Base-by-base conservation (phyloP, 2,888 invertebrate genomes). In the Melanostoma mellinum region DNA sequence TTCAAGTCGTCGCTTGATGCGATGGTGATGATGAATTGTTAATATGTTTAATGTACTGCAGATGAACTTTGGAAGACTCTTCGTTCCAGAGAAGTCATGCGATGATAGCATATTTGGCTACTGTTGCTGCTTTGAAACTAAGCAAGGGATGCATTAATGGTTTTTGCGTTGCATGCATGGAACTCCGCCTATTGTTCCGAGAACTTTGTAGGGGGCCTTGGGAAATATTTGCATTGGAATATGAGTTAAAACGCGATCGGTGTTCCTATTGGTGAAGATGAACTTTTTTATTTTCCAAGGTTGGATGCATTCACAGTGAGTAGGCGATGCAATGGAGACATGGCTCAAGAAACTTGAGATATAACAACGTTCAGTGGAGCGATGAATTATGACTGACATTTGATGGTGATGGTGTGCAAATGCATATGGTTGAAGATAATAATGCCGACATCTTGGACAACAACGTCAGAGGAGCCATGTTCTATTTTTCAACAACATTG, bases 131-230 rank as follows among this genome's bases (percentile, higher is more conserved):
- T 48, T 32, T n/a, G 36, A 35, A 35, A 6, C 46, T 3, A 9
- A 35, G 35, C 6, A 5, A 52, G 60, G 10, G 65, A 50, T 67
- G 74, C 74, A 58, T 74, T 74, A 50, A 52, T 58, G 56, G 58
- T 44, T 77, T 58, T 58, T 35, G 38, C n/a, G 20, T 73, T 58
- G 79, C 69, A 69, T 68, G 79, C 63, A 32, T 48, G 38, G 56
- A 58, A 63, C 80, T 74, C 80, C 80, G 80, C 75, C 75, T 80
- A 69, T 80, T 68, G 74, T 65, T 65, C 35, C 4, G 30, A n/a
- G 6, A n/a, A 10, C 20, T 58, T 30, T 8, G 4, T 20, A 32
- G 50, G 40, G 48, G 58, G 60, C 46, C 58, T 50, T 71, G 65
- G 32, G 42, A 79, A 69, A 30, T 36, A 63, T 72, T 72, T 65